Evolutionary conservation across 2,797 vertebrate species (phyloP), one percentile per base, ranked within the genome.

Genomic region (Peromyscus melanophrys): DNA sequence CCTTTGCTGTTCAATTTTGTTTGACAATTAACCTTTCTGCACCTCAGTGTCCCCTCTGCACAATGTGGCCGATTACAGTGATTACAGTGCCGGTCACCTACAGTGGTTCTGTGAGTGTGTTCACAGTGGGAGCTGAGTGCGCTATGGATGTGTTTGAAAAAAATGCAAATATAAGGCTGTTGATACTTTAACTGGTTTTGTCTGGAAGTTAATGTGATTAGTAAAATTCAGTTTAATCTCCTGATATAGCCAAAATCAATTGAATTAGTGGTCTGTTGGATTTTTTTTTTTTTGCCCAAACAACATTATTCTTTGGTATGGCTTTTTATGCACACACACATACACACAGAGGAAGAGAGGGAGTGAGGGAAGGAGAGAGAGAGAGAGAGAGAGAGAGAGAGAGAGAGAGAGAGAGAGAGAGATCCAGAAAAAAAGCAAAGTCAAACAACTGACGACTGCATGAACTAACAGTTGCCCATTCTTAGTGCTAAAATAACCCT

Each of bases 231-330:
- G 57, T 67, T 95, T 92, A 83, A 95, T 88, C 46, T 90, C 57
- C 29, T 90, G 69, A 90, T 78, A 77, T 7, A 57, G 89, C 37
- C 83, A 73, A 75, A 95, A 93, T 92, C 84, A 77, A 96, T 86
- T 57, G 46, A 76, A n/a, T 92, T 88, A 55, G 82, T 95, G 65
- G 87, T 17, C 91, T 71, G 59, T 65, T 81, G 86, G 37, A 80
- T 86, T 82, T 92, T 49, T 40, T 92, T 49, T 40, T 90, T 94
- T 43, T 76, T 27, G 40, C n/a, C 59, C 57, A 94, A 96, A 88
- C 40, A 93, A 93, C 71, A 63, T 94, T 91, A 95, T 93, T 96
- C 89, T 96, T 97, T 96, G 65, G 96, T 98, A 98, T 98, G 97
- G 93, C 96, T 96, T 98, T 98, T 94, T 92, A 94, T 12, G 55